Conservation (phyloP, 2,888 invertebrate species). For the Timandra comae region DNA sequence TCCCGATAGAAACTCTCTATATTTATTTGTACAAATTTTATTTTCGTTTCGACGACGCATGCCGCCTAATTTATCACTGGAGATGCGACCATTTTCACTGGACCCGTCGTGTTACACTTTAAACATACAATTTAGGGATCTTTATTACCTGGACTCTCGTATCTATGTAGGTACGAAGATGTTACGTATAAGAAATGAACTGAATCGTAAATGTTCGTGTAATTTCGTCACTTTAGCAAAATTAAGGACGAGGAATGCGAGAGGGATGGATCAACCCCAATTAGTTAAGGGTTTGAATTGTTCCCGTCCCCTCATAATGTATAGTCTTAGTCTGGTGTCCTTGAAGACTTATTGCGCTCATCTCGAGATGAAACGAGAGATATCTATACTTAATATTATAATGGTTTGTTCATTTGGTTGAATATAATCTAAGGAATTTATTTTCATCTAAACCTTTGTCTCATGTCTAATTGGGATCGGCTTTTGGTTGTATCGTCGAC, state of each 20-base stretch:
- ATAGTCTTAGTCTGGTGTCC: conserved; percentile 12
- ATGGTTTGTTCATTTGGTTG: no score
- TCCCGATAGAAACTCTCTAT: background rate
- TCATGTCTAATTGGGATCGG: no score
- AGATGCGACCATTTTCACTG: conserved; percentile 7
- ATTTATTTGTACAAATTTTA: conserved; percentile 20
- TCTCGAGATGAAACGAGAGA: no score
- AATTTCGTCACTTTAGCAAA: conserved; percentile 17
- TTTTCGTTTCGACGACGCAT: conserved; percentile 13
- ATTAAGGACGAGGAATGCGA: conserved; percentile 19
- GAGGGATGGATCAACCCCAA: conserved; percentile 16
- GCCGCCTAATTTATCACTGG: conserved; percentile 16
- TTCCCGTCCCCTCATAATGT: conserved; percentile 19
- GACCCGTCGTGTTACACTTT: conserved; percentile 1
- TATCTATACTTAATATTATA: no score
- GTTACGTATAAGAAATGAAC: conserved; percentile 1
- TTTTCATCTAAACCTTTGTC: no score
- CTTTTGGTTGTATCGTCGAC: no score
- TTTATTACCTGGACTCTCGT: no score
- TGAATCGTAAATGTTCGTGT: conserved; percentile 10
- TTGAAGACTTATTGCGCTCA: conserved; percentile 11
- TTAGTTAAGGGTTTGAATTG: conserved; percentile 21
- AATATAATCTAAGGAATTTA: no score
- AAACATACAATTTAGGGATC: no score
- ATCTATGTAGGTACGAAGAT: background rate